A percentile compares a stretch with the other conserved stretches of the same genome.
These are phyloP conservation scores for Piscicola geometra DNA, from an alignment of 2,888 invertebrate species.

Conservation along the genomic window DNA sequence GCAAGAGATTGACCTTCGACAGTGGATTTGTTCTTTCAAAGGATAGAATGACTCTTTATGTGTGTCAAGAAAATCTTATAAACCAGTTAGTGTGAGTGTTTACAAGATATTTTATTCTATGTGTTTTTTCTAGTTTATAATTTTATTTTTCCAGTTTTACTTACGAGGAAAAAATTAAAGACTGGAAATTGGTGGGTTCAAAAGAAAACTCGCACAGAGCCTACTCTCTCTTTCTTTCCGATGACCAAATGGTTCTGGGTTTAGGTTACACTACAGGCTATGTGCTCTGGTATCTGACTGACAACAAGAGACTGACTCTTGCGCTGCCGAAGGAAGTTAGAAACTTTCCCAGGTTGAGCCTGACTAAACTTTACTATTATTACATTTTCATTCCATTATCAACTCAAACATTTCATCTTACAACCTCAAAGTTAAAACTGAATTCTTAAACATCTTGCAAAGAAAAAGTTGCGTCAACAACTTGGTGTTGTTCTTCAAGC, in stretches of 20 bases:
- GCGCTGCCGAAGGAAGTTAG: slow-evolving; percentile 66
- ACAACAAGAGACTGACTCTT: slow-evolving; percentile 48
- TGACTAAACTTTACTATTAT: too few relatives aligned
- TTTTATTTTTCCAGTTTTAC: too few relatives aligned
- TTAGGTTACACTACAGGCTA: slow-evolving; percentile 60
- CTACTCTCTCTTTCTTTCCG: slow-evolving; percentile 68
- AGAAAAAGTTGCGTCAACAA: slow-evolving; percentile 65
- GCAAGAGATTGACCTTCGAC: slow-evolving; percentile 54
- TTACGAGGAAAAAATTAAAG: too few relatives aligned
- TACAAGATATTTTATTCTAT: too few relatives aligned
- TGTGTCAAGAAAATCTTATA: slow-evolving; percentile 48
- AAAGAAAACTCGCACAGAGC: slow-evolving; percentile 49
- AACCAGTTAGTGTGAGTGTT: too few relatives aligned
- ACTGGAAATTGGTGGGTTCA: too few relatives aligned
- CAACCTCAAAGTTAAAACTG: too few relatives aligned
- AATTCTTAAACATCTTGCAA: too few relatives aligned
- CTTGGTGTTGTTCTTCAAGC: slow-evolving; percentile 76
- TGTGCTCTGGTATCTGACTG: slow-evolving; percentile 55
- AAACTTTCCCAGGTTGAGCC: slow-evolving; percentile 72
- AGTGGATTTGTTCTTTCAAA: slow-evolving; percentile 48
- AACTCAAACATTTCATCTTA: too few relatives aligned
- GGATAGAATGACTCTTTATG: slow-evolving; percentile 49
- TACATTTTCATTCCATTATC: too few relatives aligned
- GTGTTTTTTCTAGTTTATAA: too few relatives aligned
- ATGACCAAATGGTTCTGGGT: slow-evolving; percentile 72